These are phyloP conservation scores for Poecilia picta DNA, from an alignment of 2,797 vertebrate species.

Conservation along the genomic window DNA sequence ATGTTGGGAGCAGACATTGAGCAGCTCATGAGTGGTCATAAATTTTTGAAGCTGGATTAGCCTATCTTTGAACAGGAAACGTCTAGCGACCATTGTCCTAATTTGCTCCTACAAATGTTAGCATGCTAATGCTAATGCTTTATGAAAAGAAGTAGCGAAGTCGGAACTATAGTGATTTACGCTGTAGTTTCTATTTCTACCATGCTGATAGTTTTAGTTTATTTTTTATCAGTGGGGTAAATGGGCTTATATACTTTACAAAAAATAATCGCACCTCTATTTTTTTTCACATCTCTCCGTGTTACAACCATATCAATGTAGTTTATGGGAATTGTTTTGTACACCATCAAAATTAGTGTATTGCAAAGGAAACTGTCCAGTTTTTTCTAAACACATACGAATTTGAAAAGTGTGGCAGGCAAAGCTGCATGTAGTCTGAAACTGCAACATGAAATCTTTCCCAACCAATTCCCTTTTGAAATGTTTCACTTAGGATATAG, in stretches of 20 bases:
- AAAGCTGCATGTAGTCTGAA: not conserved
- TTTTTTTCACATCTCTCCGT: not conserved
- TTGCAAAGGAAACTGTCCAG: not conserved
- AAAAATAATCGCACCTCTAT: not conserved
- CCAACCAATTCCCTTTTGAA: not conserved
- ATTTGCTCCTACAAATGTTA: not conserved
- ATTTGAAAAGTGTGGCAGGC: not conserved
- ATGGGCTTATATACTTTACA: no score
- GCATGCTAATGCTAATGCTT: not conserved
- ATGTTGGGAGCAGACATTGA: not conserved
- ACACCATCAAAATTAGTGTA: not conserved
- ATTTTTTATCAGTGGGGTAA: no score
- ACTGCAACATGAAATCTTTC: not conserved
- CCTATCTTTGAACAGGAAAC: no score
- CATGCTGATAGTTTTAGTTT: no score
- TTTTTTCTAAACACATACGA: not conserved
- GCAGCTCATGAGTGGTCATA: not conserved
- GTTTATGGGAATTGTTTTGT: not conserved
- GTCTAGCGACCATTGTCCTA: not conserved
- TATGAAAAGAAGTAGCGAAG: not conserved
- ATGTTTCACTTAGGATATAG: not conserved
- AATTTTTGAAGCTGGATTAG: not conserved
- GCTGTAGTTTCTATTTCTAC: no score
- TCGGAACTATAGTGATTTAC: not conserved
- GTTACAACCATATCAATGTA: not conserved